Percentiles rank a stretch among this genome's conserved stretches.
Evolutionary conservation across 92 coral and sea anemone genomes (phyloP).

Genomic region (Nematostella vectensis): DNA sequence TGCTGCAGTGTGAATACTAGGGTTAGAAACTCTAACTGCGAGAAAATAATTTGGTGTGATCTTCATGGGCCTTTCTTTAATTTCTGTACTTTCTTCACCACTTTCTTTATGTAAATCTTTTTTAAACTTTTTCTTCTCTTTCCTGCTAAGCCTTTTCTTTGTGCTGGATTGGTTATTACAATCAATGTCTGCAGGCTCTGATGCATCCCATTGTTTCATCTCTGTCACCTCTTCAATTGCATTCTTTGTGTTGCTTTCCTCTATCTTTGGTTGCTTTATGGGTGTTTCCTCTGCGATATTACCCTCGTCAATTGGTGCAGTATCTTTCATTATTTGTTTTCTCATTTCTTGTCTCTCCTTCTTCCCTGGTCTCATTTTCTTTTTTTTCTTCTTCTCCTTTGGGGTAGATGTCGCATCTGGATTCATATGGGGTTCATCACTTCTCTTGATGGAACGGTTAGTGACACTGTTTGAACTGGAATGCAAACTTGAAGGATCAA

Average conservation of each 20-base stretch:
- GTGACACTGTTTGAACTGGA: too few species aligned
- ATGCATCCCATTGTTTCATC: background rate
- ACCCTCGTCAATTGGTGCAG: too few species aligned
- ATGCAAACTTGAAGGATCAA: too few species aligned
- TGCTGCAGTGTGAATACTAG: slow-evolving; percentile 57
- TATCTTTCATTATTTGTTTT: too few species aligned
- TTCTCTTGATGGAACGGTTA: too few species aligned
- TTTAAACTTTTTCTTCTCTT: background rate
- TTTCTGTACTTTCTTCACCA: slow-evolving; percentile 8
- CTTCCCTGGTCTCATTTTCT: slow-evolving; percentile 19
- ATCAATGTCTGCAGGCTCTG: background rate
- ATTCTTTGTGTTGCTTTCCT: too few species aligned
- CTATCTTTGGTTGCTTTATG: too few species aligned
- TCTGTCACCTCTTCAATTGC: background rate
- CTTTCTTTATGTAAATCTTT: background rate
- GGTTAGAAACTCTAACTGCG: slow-evolving; percentile 75
- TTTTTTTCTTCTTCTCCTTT: slow-evolving; percentile 2
- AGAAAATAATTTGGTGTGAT: slow-evolving; percentile 75
- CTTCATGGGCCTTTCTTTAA: slow-evolving; percentile 27
- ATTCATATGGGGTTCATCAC: too few species aligned
- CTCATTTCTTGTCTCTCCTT: slow-evolving; percentile 21
- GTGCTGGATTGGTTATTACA: background rate
- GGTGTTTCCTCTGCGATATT: too few species aligned
- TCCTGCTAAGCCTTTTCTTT: slow-evolving; percentile 1
- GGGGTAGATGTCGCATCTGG: too few species aligned